Base-by-base conservation (phyloP, 2,113 vertebrate species). In the Eulemur macaco region DNA sequence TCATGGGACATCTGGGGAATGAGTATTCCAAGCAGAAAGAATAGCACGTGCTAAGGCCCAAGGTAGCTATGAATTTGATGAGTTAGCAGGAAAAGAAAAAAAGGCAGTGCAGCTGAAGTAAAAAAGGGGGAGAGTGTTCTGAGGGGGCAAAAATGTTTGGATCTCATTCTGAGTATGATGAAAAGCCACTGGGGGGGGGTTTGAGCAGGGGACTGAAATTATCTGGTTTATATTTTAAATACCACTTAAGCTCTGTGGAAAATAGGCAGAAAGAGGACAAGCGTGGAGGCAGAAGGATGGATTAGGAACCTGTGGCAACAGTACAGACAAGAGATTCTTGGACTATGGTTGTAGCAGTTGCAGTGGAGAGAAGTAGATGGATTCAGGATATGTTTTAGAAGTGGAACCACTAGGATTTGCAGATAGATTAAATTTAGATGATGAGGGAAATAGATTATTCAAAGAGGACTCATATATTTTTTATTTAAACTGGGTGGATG, bases 161-260 rank as follows among this genome's bases (percentile, higher is more conserved):
- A 47, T 56, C 31, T 66, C 54, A 50, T 39, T 85, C 23, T 81
- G 66, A 89, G 47, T 58, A 52, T 42, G 25, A 64, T 63, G 50
- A 96, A 77, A 89, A 92, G 64, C 20, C 73, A 86, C 85, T 56
- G 34, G 47, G 1, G 47, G 1, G 5, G 74, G 6, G 78, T 86
- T 69, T 42, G 84, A 82, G 68, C 42, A 91, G 18, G 63, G 34
- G 50, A 84, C 15, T 80, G 27, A 66, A 47, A 20, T 23, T 73
- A 68, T 76, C 56, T 95, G 60, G 25, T 52, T 71, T 74, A 63
- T 66, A 76, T 85, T 96, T 93, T 89, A 78, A 94, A 47, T 58
- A 77, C 58, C 29, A 58, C 52, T 69, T n/a, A 76, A 66, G 17
- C 23, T 89, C 12, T 10, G 6, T 78, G 27, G 60, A 66, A 84